phyloP scores from a whole-genome alignment of 1,140 invertebrate species.

The Ridgeia piscesae region DNA sequence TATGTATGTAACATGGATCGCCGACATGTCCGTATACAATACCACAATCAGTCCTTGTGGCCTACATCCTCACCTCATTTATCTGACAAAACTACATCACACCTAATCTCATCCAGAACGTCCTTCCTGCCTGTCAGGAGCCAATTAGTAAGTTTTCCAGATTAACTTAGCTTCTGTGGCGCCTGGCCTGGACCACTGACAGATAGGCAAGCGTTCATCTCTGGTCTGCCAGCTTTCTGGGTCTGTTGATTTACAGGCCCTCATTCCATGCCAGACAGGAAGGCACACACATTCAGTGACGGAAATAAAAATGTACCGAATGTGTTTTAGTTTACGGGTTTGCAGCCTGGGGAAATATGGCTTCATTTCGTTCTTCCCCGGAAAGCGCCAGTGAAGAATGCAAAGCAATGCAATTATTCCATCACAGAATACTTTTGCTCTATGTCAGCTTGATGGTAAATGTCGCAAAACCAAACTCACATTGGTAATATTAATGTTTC shows the following conservation, averaged over 20 bases:
- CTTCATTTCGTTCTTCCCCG: neutral
- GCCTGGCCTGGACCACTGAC: neutral
- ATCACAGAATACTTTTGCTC: neutral
- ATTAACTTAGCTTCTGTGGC: neutral
- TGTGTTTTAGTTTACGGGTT: neutral
- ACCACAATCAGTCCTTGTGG: neutral
- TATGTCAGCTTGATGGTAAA: neutral
- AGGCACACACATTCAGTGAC: neutral
- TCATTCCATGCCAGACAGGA: neutral
- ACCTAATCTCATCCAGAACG: neutral
- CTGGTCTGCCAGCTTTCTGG: neutral
- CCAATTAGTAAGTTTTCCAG: neutral
- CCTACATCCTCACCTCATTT: neutral
- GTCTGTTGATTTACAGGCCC: neutral
- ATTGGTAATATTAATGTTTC: neutral
- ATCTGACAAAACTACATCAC: neutral
- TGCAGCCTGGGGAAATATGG: neutral
- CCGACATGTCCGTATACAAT: neutral
- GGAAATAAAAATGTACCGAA: neutral
- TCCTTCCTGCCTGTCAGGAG: neutral
- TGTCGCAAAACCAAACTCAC: neutral
- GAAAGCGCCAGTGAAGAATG: neutral
- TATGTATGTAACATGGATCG: neutral
- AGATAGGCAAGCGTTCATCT: neutral
- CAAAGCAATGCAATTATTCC: neutral